Evolutionary conservation across 2,797 vertebrate genomes (phyloP).

Genomic region (Gobionotothen gibberifrons): DNA sequence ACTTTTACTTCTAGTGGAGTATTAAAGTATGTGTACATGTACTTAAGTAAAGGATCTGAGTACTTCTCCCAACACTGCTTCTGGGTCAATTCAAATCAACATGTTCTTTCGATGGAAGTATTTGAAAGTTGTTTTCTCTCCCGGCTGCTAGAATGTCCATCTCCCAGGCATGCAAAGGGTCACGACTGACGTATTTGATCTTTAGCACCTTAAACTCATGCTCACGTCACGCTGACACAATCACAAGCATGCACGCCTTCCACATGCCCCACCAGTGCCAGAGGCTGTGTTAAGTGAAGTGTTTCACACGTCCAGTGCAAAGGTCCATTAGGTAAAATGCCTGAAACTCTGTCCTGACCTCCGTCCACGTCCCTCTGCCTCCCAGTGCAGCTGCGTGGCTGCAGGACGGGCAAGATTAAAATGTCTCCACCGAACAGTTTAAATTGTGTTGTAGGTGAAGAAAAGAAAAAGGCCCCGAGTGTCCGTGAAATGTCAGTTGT

Average conservation of each 20-base stretch:
- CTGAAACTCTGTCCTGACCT: constrained; percentile 65
- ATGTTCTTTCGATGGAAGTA: constrained; percentile 12
- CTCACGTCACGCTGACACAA: constrained; percentile 13
- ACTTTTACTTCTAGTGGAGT: too few relatives aligned
- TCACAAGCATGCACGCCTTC: constrained; percentile 22
- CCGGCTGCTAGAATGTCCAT: constrained; percentile 23
- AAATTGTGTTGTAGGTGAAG: constrained; percentile 41
- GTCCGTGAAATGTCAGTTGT: constrained; percentile 78
- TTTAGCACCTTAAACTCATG: constrained; percentile 51
- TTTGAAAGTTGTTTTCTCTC: constrained; percentile 41
- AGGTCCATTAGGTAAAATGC: constrained; percentile 71
- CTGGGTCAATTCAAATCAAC: background rate
- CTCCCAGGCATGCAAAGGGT: constrained; percentile 30
- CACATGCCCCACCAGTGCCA: constrained; percentile 26
- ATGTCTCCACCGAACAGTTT: constrained; percentile 61
- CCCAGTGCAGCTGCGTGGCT: constrained; percentile 47
- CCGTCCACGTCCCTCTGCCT: constrained; percentile 44
- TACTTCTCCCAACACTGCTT: too few relatives aligned
- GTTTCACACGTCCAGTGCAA: constrained; percentile 74
- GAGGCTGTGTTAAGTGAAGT: constrained; percentile 70
- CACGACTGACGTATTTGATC: constrained; percentile 40
- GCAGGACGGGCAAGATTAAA: constrained; percentile 35
- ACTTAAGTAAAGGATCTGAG: too few relatives aligned
- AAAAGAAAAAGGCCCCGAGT: constrained; percentile 55
- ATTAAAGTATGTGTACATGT: too few relatives aligned